phyloP scores from a whole-genome alignment of 1,140 invertebrate species.

The Aphelenchoides fujianensis region DNA sequence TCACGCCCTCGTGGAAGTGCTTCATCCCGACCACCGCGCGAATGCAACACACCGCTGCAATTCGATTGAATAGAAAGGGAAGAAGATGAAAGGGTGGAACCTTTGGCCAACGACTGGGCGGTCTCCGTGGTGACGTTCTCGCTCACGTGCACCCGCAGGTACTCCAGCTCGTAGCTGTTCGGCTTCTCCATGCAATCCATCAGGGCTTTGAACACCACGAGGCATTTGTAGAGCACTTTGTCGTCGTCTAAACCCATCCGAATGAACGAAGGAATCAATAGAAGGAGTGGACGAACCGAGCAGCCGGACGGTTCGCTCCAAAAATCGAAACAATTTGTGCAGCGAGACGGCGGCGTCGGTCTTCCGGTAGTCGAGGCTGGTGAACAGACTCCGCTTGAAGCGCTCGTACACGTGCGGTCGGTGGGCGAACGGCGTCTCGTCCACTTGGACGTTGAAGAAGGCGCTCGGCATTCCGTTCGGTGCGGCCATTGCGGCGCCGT shows the following conservation, averaged over 20 bases:
- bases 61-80: neutral
- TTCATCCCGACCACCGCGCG: slow-evolving; percentile 14
- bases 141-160: slow-evolving; percentile 12
- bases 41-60: slow-evolving; percentile 6
- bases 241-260: too few relatives aligned
- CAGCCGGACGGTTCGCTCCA: slow-evolving; percentile 13
- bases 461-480: neutral
- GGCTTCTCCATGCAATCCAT: slow-evolving; percentile 19
- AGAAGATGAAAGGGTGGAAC: neutral
- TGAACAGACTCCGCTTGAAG: slow-evolving; percentile 11
- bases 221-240: slow-evolving; percentile 12
- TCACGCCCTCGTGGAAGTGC: slow-evolving; percentile 16
- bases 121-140: neutral
- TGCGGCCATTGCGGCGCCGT: too few relatives aligned
- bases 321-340: slow-evolving; percentile 4
- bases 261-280: too few relatives aligned
- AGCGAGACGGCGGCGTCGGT: slow-evolving; percentile 10
- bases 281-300: slow-evolving; percentile 2
- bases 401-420: slow-evolving; percentile 16
- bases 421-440: neutral
- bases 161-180: slow-evolving; percentile 17
- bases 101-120: slow-evolving; percentile 1
- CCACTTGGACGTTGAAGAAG: slow-evolving; percentile 5
- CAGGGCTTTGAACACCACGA: slow-evolving; percentile 15
- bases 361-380: slow-evolving; percentile 4